A percentile compares a stretch with the other conserved stretches of the same genome.
phyloP scores from a whole-genome alignment of 2,113 vertebrate genomes.

The Corythornis vintsioides region DNA sequence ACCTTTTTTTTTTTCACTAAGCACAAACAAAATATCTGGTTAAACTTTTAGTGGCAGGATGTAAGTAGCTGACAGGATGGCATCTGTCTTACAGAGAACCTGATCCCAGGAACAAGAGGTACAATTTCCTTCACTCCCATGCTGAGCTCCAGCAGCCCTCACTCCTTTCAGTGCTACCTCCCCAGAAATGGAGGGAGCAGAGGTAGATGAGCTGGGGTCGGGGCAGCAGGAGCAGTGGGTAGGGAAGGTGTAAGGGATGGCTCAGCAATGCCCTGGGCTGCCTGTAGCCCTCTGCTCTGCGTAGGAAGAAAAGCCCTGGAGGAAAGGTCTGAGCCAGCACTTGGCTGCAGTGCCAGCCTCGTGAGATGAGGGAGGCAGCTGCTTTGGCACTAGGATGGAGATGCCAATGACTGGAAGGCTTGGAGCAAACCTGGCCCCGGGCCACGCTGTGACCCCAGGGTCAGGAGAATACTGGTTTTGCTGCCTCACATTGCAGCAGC shows the following conservation, averaged over 20 bases:
- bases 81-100: background rate
- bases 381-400: background rate
- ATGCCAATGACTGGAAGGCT: background rate
- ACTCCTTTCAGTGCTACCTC: background rate
- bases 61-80: background rate
- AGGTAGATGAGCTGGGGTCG: background rate
- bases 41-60: background rate
- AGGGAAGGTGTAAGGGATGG: background rate
- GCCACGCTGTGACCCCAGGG: background rate
- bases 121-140: background rate
- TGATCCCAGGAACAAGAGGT: background rate
- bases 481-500: background rate
- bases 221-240: background rate
- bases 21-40: background rate
- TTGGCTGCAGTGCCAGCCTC: background rate
- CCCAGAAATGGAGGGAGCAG: background rate
- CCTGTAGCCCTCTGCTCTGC: background rate
- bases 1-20: background rate
- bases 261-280: background rate
- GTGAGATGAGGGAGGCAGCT: background rate
- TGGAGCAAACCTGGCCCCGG: background rate
- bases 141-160: background rate
- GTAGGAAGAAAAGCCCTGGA: background rate
- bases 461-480: background rate
- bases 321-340: background rate